Conservation (phyloP, 2,888 invertebrate species). For the Nasonia oneida region DNA sequence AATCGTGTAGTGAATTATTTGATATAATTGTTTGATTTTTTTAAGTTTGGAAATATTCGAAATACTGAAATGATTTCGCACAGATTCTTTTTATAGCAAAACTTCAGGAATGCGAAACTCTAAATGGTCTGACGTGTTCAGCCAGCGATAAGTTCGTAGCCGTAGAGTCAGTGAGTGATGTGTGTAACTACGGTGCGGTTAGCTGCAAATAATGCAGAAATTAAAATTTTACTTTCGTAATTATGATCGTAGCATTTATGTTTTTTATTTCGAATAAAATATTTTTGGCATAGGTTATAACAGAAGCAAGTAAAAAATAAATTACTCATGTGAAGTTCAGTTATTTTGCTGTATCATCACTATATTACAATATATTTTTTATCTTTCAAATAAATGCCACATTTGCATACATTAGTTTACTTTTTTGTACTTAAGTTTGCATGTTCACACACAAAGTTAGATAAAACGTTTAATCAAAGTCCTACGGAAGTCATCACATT, state of each 20-base stretch:
- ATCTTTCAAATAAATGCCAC: neutral
- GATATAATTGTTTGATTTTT: neutral
- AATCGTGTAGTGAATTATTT: no score
- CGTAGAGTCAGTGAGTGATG: neutral
- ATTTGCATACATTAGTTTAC: neutral
- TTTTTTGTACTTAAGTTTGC: slow-evolving; percentile 36
- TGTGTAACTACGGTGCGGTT: neutral
- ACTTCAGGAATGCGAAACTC: neutral
- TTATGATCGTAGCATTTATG: neutral
- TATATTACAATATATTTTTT: neutral
- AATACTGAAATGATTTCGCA: neutral
- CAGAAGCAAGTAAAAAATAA: neutral
- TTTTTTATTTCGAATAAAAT: neutral
- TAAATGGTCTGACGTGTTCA: slow-evolving; percentile 25
- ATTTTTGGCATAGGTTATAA: neutral
- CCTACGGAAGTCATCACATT: slow-evolving; percentile 1
- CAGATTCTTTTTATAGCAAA: neutral
- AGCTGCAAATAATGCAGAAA: neutral
- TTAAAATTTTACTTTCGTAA: slow-evolving; percentile 1
- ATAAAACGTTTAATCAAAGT: slow-evolving; percentile 31
- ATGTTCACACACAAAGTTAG: slow-evolving; percentile 32
- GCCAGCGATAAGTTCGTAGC: neutral
- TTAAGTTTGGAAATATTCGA: neutral
- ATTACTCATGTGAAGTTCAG: neutral
- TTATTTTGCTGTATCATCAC: neutral